phyloP scores from a whole-genome alignment of 1,140 invertebrate genomes.

The Brachionus plicatilis region DNA sequence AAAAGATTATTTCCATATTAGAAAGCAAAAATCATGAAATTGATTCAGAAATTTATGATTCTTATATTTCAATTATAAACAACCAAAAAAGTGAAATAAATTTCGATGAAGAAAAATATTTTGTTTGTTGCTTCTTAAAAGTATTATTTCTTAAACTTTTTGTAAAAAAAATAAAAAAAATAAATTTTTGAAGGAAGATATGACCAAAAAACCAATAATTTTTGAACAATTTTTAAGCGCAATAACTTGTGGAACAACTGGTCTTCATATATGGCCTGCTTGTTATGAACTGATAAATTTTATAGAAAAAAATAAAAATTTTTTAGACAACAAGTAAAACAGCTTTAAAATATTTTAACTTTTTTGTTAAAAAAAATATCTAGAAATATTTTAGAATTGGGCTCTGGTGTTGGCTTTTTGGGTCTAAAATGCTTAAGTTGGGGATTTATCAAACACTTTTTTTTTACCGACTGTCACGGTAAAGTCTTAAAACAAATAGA shows the following conservation, averaged over 20 bases:
- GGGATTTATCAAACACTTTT: neutral
- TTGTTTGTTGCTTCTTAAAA: neutral
- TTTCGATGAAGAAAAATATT: neutral
- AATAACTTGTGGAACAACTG: neutral
- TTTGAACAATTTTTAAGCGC: neutral
- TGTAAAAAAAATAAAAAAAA: neutral
- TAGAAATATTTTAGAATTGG: neutral
- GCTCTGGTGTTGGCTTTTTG: neutral
- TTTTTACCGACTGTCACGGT: neutral
- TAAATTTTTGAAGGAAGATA: neutral
- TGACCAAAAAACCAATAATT: neutral
- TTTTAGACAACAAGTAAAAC: neutral
- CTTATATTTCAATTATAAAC: neutral
- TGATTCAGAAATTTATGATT: neutral
- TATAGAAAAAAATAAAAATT: neutral
- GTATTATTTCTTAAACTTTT: neutral
- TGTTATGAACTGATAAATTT: neutral
- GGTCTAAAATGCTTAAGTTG: neutral
- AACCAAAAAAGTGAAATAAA: neutral
- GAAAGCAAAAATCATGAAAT: neutral
- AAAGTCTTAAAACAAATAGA: conserved; percentile 5
- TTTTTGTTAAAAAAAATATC: neutral
- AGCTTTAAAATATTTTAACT: no score
- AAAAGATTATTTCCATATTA: neutral
- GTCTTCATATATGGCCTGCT: conserved; percentile 15